These are phyloP conservation scores for Meta bourneti DNA, from an alignment of 2,888 invertebrate genomes.

Conservation along the genomic window DNA sequence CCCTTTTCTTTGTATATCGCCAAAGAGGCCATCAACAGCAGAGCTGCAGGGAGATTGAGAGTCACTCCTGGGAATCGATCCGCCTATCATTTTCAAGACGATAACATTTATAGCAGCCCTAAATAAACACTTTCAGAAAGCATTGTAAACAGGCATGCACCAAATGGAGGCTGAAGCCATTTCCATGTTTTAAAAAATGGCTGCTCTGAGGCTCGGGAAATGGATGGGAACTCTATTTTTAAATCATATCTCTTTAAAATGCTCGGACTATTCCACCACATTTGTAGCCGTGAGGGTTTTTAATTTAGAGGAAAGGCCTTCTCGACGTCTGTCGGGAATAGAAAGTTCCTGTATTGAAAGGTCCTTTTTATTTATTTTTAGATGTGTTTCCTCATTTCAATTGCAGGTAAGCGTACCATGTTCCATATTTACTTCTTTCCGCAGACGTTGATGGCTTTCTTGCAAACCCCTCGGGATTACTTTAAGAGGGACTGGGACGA, in stretches of 20 bases:
- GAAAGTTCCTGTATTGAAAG: not conserved
- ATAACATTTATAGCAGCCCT: constrained; percentile 47
- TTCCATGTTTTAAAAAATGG: constrained; percentile 16
- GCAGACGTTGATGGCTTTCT: not conserved
- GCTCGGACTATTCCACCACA: constrained; percentile 21
- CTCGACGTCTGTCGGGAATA: not conserved
- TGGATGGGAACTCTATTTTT: constrained; percentile 33
- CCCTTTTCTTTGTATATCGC: not conserved
- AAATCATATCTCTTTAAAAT: constrained; percentile 32
- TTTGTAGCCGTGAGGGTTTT: constrained; percentile 30
- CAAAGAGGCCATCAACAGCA: not conserved
- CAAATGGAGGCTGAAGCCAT: constrained; percentile 25
- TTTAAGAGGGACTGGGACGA: too few species aligned
- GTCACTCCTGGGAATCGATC: constrained; percentile 27
- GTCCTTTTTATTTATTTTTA: not conserved
- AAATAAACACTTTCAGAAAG: constrained; percentile 37
- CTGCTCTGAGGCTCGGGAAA: constrained; percentile 22
- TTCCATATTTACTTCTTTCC: not conserved
- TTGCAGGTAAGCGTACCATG: not conserved
- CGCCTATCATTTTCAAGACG: not conserved
- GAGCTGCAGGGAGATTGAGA: not conserved
- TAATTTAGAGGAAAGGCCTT: constrained; percentile 26
- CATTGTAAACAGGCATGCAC: constrained; percentile 17
- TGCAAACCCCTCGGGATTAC: not conserved
- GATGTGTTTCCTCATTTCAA: not conserved